These are phyloP conservation scores for Hydrolagus affinis DNA, from an alignment of 2,113 vertebrate species.

Conservation along the genomic window DNA sequence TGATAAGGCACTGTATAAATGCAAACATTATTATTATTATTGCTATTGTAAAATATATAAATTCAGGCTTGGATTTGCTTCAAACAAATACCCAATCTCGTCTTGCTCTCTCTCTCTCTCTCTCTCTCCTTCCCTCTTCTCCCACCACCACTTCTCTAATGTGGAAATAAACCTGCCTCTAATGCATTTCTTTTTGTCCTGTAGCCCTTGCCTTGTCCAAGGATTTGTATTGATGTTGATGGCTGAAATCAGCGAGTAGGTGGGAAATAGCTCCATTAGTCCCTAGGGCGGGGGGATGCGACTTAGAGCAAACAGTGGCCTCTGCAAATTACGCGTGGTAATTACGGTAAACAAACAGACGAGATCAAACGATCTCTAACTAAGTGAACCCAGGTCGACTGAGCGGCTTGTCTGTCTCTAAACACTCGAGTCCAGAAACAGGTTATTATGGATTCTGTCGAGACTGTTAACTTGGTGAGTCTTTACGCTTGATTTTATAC, in stretches of 20 bases:
- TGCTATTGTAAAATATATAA: background rate
- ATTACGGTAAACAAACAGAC: slow-evolving; percentile 26
- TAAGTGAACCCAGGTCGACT: too few species aligned
- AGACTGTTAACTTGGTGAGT: too few species aligned
- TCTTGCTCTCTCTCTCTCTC: background rate
- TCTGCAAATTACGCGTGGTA: background rate
- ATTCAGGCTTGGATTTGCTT: background rate
- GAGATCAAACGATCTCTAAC: background rate
- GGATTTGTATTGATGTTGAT: background rate
- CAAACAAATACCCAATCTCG: background rate
- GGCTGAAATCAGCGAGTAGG: background rate
- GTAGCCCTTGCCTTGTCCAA: background rate
- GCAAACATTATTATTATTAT: too few species aligned
- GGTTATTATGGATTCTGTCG: too few species aligned
- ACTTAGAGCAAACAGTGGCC: slow-evolving; percentile 15
- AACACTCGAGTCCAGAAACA: too few species aligned
- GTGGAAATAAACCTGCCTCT: background rate
- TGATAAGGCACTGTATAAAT: too few species aligned
- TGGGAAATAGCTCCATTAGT: background rate
- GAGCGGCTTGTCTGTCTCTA: too few species aligned
- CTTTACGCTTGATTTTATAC: too few species aligned
- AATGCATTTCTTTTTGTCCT: background rate
- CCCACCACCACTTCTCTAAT: background rate
- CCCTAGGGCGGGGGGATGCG: background rate
- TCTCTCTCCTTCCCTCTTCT: background rate